Percentiles rank a stretch among this genome's conserved stretches.
These are phyloP conservation scores for Calidris pugnax DNA, from an alignment of 2,113 vertebrate genomes.

Conservation along the genomic window DNA sequence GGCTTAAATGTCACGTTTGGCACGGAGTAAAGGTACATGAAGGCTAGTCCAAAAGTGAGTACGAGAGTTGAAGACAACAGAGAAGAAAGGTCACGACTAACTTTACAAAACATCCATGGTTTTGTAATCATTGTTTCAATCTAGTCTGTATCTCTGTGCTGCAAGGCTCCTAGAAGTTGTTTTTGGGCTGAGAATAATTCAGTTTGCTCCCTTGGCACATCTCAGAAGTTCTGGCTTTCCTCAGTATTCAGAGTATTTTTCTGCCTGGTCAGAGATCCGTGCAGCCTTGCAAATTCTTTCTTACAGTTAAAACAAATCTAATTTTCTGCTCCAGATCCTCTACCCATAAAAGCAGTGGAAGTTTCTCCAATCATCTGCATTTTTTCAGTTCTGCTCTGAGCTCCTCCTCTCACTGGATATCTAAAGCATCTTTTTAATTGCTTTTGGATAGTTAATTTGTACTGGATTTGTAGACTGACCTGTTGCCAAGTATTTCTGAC, in stretches of 20 bases:
- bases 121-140: background rate
- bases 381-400: background rate
- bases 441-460: conserved; percentile 8
- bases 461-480: background rate
- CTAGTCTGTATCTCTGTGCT: background rate
- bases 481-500: conserved; percentile 40
- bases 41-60: background rate
- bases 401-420: background rate
- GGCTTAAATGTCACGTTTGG: background rate
- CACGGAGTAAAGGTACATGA: background rate
- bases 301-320: background rate
- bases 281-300: background rate
- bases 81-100: background rate
- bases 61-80: background rate
- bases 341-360: background rate
- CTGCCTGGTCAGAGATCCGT: background rate
- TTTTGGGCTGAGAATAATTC: background rate
- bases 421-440: conserved; percentile 3
- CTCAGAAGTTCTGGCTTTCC: background rate
- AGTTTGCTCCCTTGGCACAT: background rate
- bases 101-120: background rate
- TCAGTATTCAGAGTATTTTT: background rate
- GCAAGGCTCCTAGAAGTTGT: background rate
- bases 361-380: background rate
- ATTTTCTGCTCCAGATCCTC: conserved; percentile 31